These are phyloP conservation scores for Saxidomus purpurata DNA, from an alignment of 1,140 invertebrate species.

Conservation along the genomic window DNA sequence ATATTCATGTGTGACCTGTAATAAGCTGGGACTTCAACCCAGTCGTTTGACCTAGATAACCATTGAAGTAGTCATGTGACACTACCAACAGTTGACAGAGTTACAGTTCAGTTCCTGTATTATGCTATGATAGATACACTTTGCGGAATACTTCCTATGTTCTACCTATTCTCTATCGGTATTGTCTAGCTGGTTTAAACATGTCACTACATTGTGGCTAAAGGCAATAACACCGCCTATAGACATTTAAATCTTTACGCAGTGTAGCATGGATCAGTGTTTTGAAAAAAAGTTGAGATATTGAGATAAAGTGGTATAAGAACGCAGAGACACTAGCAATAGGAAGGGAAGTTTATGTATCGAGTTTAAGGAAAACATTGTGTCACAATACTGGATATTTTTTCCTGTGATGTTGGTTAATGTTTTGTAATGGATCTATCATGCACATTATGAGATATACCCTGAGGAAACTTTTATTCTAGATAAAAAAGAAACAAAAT, in stretches of 20 bases:
- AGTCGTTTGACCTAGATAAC: conserved; percentile 50
- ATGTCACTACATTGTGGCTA: conserved; percentile 49
- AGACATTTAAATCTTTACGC: conserved; percentile 60
- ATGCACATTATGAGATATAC: too few relatives aligned
- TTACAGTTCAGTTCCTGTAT: conserved; percentile 57
- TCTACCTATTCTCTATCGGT: not conserved
- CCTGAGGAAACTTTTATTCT: not conserved
- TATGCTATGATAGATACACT: conserved; percentile 21
- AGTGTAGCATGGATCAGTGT: conserved; percentile 37
- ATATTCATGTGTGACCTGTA: conserved; percentile 4
- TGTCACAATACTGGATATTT: conserved; percentile 24
- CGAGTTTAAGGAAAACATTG: conserved; percentile 31
- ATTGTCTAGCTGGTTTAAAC: conserved; percentile 56
- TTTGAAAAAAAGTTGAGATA: conserved; percentile 38
- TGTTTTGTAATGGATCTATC: conserved; percentile 1
- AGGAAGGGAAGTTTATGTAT: conserved; percentile 40
- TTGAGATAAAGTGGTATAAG: conserved; percentile 32
- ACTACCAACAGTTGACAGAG: conserved; percentile 36
- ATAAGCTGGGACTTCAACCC: conserved; percentile 17
- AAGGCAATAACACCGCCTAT: conserved; percentile 43
- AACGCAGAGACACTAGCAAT: not conserved
- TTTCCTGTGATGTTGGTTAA: not conserved
- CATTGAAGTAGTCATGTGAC: conserved; percentile 51
- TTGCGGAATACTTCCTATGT: conserved; percentile 59
- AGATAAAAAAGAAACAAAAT: not conserved